Evolutionary conservation across 2,888 invertebrate genomes (phyloP).

Genomic region (Hypolimnas misippus): DNA sequence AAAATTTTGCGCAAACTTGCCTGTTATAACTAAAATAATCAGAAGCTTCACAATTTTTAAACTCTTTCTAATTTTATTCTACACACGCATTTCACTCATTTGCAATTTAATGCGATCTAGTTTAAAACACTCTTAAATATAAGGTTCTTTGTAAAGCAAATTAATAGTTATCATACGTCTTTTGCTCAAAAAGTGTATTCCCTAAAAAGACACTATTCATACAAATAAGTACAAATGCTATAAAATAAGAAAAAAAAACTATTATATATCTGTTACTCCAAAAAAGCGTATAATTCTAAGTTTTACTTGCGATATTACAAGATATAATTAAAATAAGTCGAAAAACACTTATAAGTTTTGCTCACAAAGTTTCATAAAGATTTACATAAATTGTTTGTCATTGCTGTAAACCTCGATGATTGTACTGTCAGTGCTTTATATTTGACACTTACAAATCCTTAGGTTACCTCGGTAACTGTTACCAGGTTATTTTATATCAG

Average conservation of each 20-base stretch:
- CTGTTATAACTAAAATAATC: background rate
- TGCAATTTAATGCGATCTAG: background rate
- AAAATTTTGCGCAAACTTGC: background rate
- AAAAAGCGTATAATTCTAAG: background rate
- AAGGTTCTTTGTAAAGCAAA: too few species aligned
- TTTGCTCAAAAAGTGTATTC: background rate
- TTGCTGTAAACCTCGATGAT: too few species aligned
- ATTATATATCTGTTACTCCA: background rate
- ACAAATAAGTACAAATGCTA: conserved; percentile 23
- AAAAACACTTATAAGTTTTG: too few species aligned
- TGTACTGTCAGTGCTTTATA: too few species aligned
- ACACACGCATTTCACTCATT: background rate
- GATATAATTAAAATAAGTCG: conserved; percentile 1
- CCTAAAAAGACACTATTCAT: background rate
- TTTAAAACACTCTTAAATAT: background rate
- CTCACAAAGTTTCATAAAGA: too few species aligned
- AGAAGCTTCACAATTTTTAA: background rate
- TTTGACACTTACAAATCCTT: too few species aligned
- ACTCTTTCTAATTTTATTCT: background rate
- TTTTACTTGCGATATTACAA: background rate
- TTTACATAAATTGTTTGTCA: background rate
- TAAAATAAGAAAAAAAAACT: background rate
- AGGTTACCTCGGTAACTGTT: too few species aligned
- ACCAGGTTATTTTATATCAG: too few species aligned
- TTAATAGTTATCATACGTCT: background rate